A percentile compares a stretch with the other conserved stretches of the same genome.
Evolutionary conservation across 2,113 vertebrate genomes (phyloP).

Genomic region (Brachypteracias leptosomus): DNA sequence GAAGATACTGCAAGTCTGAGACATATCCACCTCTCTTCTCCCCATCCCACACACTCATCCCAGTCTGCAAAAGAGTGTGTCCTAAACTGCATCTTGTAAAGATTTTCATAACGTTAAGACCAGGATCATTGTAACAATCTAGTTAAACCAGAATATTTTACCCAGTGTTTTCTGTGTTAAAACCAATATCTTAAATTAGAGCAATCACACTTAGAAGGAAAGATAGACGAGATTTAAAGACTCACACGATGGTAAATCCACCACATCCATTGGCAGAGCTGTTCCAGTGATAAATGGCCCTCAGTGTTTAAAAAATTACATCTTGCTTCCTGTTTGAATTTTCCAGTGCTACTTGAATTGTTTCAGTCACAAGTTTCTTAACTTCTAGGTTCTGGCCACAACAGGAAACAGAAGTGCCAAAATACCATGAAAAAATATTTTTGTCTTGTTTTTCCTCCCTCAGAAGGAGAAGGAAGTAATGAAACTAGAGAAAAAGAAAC

Average conservation of each 20-base stretch:
- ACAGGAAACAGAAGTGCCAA: slow-evolving; percentile 61
- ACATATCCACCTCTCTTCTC: background rate
- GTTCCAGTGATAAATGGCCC: slow-evolving; percentile 20
- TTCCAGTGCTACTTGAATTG: slow-evolving; percentile 35
- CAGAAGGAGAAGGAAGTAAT: slow-evolving; percentile 28
- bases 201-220: background rate
- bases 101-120: background rate
- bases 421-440: slow-evolving; percentile 31
- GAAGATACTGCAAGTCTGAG: background rate
- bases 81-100: background rate
- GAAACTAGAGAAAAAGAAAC: slow-evolving; percentile 9
- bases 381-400: slow-evolving; percentile 35
- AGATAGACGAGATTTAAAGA: background rate
- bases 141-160: background rate
- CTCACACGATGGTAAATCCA: background rate
- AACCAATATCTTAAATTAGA: background rate
- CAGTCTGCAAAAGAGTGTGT: background rate
- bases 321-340: slow-evolving; percentile 53
- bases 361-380: slow-evolving; percentile 45
- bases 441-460: slow-evolving; percentile 17
- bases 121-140: background rate
- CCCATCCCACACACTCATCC: background rate
- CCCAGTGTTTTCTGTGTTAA: background rate
- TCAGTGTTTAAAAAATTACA: slow-evolving; percentile 5
- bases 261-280: background rate